Evolutionary conservation across 2,113 vertebrate species (phyloP).

Genomic region (Elgaria multicarinata): DNA sequence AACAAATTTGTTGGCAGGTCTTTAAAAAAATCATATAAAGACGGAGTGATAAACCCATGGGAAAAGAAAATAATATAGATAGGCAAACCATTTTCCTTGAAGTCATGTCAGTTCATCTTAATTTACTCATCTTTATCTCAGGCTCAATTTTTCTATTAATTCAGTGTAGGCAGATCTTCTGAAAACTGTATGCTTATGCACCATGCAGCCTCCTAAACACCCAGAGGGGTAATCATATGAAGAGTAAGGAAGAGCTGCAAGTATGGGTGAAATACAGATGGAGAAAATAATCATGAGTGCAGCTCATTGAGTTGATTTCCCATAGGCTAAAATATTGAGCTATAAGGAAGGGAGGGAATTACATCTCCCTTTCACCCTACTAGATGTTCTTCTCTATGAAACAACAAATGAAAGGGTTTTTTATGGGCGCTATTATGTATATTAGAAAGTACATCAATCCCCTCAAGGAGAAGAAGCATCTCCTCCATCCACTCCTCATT

Average conservation of each 20-base stretch:
- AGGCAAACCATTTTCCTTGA: slow-evolving; percentile 1
- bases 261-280: not conserved
- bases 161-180: not conserved
- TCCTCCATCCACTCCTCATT: not conserved
- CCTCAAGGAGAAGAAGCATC: not conserved
- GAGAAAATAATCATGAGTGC: not conserved
- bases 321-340: not conserved
- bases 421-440: not conserved
- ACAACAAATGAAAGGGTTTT: not conserved
- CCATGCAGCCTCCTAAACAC: not conserved
- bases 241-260: not conserved
- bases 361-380: not conserved
- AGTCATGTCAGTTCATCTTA: slow-evolving; percentile 12
- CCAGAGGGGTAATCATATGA: not conserved
- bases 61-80: not conserved
- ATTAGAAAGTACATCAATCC: not conserved
- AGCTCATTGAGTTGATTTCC: not conserved
- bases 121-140: not conserved
- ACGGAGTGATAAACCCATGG: not conserved
- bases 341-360: not conserved
- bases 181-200: not conserved
- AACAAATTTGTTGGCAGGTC: slow-evolving; percentile 23
- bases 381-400: not conserved
- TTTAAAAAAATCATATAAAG: not conserved
- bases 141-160: slow-evolving; percentile 8